Evolutionary conservation across 2,888 invertebrate species (phyloP), one percentile per base, ranked within the genome.

Genomic region (Cosmia pyralina): DNA sequence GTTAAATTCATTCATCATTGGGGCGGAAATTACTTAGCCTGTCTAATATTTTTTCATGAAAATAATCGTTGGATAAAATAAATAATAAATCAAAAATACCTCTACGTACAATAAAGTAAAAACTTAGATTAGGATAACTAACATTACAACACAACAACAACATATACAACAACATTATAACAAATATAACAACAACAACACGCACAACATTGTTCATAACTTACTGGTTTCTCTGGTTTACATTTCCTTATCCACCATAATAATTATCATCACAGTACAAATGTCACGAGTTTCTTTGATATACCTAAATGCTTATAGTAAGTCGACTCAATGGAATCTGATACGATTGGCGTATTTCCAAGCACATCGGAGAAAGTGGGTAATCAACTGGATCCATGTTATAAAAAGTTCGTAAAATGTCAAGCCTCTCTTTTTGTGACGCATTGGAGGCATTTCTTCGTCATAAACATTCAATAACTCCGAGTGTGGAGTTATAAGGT

Each of bases 331-430:
- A 66, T 67, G 57, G 68, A 82, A 68, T 70, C 60, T 55, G 64
- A 69, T 74, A 64, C 55, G 53, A 85, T 72, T 79, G 83, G 75
- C 83, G 63, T 60, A 74, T 69, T 75, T 85, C 79, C 81, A 85
- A 81, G 48, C 52, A 77, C 59, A 67, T 67, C 59, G 50, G 10
- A 69, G 63, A 75, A 75, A 78, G 67, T 74, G 70, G 69, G 73
- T 82, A 79, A 85, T 85, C 79, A 79, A 82, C 77, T 74, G 67
- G 72, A 74, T 85, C 85, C 82, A 71, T 75, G 82, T 63, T 66
- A 72, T 84, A 85, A 85, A 85, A 85, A 82, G 70, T 72, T 74
- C 79, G 79, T 85, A 84, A 85, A 82, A 76, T 70, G 69, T 79
- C 69, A 69, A 77, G 70, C 44, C 50, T 73, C 77, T 70, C 53